Base-by-base conservation (phyloP, 1,140 invertebrate species). In the Carcinoscorpius rotundicauda region DNA sequence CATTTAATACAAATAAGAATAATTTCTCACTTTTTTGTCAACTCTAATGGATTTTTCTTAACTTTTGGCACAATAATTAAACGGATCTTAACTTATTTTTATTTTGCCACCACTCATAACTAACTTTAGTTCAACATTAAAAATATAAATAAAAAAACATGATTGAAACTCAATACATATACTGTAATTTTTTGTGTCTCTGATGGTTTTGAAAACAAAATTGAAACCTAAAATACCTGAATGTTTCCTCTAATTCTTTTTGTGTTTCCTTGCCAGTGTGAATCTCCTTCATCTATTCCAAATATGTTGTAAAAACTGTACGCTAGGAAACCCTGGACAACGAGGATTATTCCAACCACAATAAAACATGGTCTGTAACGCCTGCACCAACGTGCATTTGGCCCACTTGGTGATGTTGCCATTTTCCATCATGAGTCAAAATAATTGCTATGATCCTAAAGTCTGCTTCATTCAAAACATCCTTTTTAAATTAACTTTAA, bases 241-340 rank as follows among this genome's bases (percentile, higher is more conserved):
- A 55, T n/a, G n/a, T 55, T 3, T 55, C 8, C 58, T 59, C 6
- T 59, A 60, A 11, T 60, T 60, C n/a, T 49, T 60, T 10, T 50
- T 8, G 6, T 59, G 10, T 49, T 60, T 49, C 49, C 49, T 50
- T 3, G 29, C 59, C 29, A 60, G 10, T 11, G 10, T 9, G 10
- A 29, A 48, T 60, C 59, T 5, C 4, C 62, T 9, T 53, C 51
- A 4, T 61, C 51, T 2, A n/a, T 48, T 48, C 9, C 55, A 50
- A 56, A 48, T 56, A 63, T 10, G 49, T 50, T 53, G 57, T 63
- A 63, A 6, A 63, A 49, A 56, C 55, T 55, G n/a, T 55, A 63
- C 6, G 62, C 62, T 53, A 63, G 49, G 49, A 63, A 48, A 8
- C 51, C 62, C 49, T 63, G 62, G 10, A 63, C 9, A 5, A 53